Evolutionary conservation across 1,140 invertebrate species (phyloP).

Genomic region (Saxidomus purpurata): DNA sequence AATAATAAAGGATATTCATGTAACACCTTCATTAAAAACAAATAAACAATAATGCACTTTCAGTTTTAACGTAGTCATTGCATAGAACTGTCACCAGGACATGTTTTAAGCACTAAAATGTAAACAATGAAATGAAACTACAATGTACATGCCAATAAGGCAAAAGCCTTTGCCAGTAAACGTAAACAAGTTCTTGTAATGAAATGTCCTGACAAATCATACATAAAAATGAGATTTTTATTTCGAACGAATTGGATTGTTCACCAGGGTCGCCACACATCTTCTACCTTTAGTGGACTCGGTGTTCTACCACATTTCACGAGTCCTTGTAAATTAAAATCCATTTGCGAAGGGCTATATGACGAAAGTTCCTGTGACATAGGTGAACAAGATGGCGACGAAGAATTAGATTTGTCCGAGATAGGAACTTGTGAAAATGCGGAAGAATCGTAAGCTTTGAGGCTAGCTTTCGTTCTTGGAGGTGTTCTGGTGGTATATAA

Average conservation of each 20-base stretch:
- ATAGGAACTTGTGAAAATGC: conserved; percentile 60
- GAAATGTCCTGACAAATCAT: not conserved
- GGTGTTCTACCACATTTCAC: conserved; percentile 55
- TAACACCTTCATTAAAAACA: not conserved
- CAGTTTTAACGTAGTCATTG: not conserved
- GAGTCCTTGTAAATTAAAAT: conserved; percentile 48
- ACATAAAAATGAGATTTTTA: not conserved
- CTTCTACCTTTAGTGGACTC: conserved; percentile 65
- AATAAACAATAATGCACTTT: conserved; percentile 1
- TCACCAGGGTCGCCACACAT: conserved; percentile 65
- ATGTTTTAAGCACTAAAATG: not conserved
- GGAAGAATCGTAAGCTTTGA: conserved; percentile 62
- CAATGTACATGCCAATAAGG: no score
- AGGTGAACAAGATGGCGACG: conserved; percentile 57
- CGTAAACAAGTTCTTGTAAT: not conserved
- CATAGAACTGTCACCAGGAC: conserved; percentile 4
- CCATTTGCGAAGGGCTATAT: conserved; percentile 23
- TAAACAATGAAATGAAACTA: not conserved
- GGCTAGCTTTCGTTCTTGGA: conserved; percentile 64
- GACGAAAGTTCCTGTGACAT: conserved; percentile 25
- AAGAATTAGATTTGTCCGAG: conserved; percentile 35
- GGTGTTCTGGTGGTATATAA: conserved; percentile 18
- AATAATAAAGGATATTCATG: not conserved
- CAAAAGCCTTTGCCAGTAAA: no score
- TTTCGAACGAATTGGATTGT: not conserved